Evolutionary conservation across 1,140 invertebrate species (phyloP).

Genomic region (Temnothorax nylanderi): DNA sequence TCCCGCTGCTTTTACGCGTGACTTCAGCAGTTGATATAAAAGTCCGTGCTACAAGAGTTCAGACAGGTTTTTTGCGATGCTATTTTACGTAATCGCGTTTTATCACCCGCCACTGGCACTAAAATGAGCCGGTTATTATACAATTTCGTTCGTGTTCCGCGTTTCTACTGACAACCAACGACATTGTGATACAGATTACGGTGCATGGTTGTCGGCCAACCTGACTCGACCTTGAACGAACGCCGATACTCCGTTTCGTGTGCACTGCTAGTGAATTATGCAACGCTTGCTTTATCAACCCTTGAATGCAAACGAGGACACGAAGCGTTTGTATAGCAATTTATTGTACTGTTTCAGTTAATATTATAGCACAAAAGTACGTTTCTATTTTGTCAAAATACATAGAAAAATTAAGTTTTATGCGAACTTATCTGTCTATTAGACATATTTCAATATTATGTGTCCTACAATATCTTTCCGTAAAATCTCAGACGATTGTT

Average conservation of each 20-base stretch:
- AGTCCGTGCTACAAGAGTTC: background rate
- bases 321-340: conserved; percentile 4
- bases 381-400: background rate
- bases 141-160: conserved; percentile 20
- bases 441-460: background rate
- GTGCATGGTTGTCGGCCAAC: background rate
- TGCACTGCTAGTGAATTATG: conserved; percentile 50
- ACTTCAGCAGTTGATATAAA: conserved; percentile 1
- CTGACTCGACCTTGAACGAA: conserved; percentile 60
- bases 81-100: background rate
- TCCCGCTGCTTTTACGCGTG: conserved; percentile 19
- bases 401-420: background rate
- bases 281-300: conserved; percentile 65
- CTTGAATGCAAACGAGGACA: conserved; percentile 32
- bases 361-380: background rate
- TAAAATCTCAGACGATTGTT: background rate
- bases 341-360: background rate
- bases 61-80: conserved; percentile 4
- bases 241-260: conserved; percentile 58
- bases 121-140: conserved; percentile 39
- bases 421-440: background rate
- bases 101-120: background rate
- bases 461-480: background rate
- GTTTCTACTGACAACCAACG: conserved; percentile 47
- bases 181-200: conserved; percentile 66